Conservation (phyloP, 2,113 vertebrate species). For the Phaethon lepturus region DNA sequence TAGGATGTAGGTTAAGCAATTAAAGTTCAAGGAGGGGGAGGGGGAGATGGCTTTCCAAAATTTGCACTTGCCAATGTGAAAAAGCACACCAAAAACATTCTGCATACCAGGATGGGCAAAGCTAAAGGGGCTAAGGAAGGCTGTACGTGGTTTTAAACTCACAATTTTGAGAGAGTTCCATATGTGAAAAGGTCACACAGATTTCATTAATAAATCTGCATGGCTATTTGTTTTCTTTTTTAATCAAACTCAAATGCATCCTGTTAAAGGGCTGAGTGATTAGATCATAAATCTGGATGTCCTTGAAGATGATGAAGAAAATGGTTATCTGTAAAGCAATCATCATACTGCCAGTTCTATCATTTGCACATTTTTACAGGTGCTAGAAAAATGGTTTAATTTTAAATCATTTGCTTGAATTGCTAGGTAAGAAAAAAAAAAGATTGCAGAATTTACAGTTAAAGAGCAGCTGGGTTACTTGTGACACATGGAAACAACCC, state of each 20-base stretch:
- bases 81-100: slow-evolving; percentile 11
- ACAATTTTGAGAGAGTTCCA: slow-evolving; percentile 62
- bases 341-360: slow-evolving; percentile 88
- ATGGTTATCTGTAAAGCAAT: slow-evolving; percentile 91
- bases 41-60: slow-evolving; percentile 60
- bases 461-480: slow-evolving; percentile 26
- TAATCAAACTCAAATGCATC: slow-evolving; percentile 87
- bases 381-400: slow-evolving; percentile 79
- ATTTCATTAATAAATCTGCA: slow-evolving; percentile 83
- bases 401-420: slow-evolving; percentile 67
- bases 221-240: slow-evolving; percentile 82
- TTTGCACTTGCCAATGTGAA: slow-evolving; percentile 38
- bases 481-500: not conserved
- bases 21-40: slow-evolving; percentile 87
- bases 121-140: not conserved
- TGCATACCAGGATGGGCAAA: not conserved
- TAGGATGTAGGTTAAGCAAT: slow-evolving; percentile 96
- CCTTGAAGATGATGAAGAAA: slow-evolving; percentile 92
- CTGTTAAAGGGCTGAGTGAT: slow-evolving; percentile 88
- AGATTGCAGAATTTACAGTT: slow-evolving; percentile 30
- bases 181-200: slow-evolving; percentile 85
- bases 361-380: slow-evolving; percentile 86
- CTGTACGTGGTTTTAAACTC: slow-evolving; percentile 26
- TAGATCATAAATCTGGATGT: slow-evolving; percentile 92
- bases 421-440: slow-evolving; percentile 50